A percentile compares a stretch with the other conserved stretches of the same genome.
Evolutionary conservation across 2,797 vertebrate genomes (phyloP).

Genomic region (Cossypha dichroa): DNA sequence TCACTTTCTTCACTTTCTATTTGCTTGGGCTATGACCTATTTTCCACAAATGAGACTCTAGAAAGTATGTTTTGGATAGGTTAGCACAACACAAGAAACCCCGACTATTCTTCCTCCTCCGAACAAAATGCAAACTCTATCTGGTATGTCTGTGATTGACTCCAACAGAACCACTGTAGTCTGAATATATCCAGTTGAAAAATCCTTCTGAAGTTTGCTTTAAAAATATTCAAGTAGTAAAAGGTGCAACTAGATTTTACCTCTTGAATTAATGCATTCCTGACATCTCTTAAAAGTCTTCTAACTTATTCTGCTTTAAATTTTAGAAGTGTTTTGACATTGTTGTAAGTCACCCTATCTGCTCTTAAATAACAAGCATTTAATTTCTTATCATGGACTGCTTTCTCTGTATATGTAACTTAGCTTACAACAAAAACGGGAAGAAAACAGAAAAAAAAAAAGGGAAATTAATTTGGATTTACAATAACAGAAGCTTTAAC

Average conservation of each 20-base stretch:
- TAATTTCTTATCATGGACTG: not conserved
- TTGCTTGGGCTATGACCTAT: not conserved
- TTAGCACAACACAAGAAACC: constrained; percentile 3
- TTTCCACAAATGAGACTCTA: constrained; percentile 18
- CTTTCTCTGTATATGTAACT: not conserved
- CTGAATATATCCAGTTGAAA: not conserved
- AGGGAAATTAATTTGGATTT: not conserved
- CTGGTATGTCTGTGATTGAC: not conserved
- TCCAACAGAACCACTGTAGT: not conserved
- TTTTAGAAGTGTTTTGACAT: not conserved
- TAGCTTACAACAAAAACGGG: not conserved
- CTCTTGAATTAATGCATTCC: not conserved
- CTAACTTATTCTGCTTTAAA: not conserved
- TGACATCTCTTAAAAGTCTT: not conserved
- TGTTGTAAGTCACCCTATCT: not conserved
- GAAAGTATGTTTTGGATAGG: constrained; percentile 27
- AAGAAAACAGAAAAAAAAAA: not conserved
- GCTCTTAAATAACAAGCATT: not conserved
- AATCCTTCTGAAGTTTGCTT: not conserved
- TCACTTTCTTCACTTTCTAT: not conserved
- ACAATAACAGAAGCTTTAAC: not conserved
- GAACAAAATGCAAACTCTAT: not conserved
- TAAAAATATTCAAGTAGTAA: not conserved
- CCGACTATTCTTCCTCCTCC: not conserved
- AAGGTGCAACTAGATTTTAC: not conserved